phyloP scores from a whole-genome alignment of 2,888 invertebrate genomes.

The Drosophila crucigera region DNA sequence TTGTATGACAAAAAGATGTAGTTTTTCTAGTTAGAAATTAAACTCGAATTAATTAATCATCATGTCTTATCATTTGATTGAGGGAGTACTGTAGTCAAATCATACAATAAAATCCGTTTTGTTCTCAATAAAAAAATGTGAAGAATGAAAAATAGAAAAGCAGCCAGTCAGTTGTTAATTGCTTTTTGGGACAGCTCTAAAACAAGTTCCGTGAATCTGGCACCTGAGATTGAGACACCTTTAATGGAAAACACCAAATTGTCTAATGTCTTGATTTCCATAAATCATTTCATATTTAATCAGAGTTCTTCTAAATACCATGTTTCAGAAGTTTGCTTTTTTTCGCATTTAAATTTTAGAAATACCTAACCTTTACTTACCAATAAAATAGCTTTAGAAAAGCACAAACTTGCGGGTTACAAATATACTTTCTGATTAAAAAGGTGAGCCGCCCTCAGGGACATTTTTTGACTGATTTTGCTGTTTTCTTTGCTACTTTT shows the following conservation, averaged over 20 bases:
- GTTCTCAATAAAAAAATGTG: neutral
- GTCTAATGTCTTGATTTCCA: neutral
- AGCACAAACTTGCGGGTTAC: neutral
- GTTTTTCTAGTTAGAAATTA: neutral
- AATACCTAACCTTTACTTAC: too few species aligned
- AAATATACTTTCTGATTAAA: neutral
- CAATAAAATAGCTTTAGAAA: neutral
- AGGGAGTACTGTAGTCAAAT: neutral
- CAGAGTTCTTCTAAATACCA: neutral
- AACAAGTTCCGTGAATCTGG: neutral
- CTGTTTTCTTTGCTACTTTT: neutral
- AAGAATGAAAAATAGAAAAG: neutral
- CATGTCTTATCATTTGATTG: neutral
- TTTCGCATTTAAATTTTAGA: too few species aligned
- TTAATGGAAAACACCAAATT: neutral
- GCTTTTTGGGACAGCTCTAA: neutral
- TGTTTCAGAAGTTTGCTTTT: neutral
- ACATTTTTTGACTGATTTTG: neutral
- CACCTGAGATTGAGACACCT: neutral
- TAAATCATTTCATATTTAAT: neutral
- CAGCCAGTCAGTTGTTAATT: neutral
- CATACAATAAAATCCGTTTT: neutral
- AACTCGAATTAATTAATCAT: neutral
- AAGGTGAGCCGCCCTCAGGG: neutral
- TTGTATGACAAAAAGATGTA: neutral